Percentiles rank a stretch among this genome's conserved stretches.
These are phyloP conservation scores for Sebastes itinus DNA, from an alignment of 2,797 vertebrate species.

Conservation along the genomic window DNA sequence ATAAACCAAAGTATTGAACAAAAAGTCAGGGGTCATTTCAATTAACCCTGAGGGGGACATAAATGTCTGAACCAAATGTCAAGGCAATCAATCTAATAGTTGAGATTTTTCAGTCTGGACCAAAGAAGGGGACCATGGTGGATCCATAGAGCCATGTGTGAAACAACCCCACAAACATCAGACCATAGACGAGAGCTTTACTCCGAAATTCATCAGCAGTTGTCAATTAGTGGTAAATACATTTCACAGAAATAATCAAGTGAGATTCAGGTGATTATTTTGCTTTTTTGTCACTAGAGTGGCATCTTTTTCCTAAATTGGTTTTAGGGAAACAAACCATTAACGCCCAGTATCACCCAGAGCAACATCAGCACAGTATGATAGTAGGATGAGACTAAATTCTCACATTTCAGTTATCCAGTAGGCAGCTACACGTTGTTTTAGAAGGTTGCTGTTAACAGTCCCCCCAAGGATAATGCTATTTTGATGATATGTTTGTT, in stretches of 20 bases:
- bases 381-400: not conserved
- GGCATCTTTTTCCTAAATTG: not conserved
- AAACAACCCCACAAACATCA: not conserved
- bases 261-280: not conserved
- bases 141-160: not conserved
- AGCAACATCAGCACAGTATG: not conserved
- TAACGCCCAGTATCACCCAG: not conserved
- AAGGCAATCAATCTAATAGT: not conserved
- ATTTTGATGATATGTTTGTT: conserved; percentile 4
- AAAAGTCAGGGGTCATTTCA: not conserved
- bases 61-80: not conserved
- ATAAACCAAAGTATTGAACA: not conserved
- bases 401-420: not conserved
- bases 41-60: not conserved
- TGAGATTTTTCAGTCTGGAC: not conserved
- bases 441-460: not conserved
- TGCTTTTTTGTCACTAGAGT: not conserved
- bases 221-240: not conserved
- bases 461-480: not conserved
- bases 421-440: not conserved
- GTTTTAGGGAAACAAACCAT: not conserved
- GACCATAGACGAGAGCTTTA: not conserved
- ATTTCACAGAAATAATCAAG: not conserved
- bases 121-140: not conserved
- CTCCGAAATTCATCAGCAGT: not conserved